These are phyloP conservation scores for Esox niger DNA, from an alignment of 2,113 vertebrate species.

Conservation along the genomic window DNA sequence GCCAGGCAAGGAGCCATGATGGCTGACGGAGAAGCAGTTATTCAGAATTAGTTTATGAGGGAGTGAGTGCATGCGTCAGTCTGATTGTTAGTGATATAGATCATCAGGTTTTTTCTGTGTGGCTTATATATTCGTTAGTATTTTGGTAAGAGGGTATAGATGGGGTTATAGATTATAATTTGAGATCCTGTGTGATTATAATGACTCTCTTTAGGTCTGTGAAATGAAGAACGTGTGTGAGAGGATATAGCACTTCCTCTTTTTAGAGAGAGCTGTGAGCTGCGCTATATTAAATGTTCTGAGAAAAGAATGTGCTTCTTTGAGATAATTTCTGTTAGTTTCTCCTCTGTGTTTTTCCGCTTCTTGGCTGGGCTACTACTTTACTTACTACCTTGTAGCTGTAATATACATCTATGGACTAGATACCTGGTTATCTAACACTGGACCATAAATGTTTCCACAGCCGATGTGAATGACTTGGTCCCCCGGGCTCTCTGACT, in stretches of 20 bases:
- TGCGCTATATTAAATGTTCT: not conserved
- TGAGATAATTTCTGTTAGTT: not conserved
- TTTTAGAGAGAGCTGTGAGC: not conserved
- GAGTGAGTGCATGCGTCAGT: not conserved
- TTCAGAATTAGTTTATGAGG: not conserved
- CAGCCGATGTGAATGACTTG: constrained; percentile 2
- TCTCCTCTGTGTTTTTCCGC: not conserved
- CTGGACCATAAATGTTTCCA: too few relatives aligned
- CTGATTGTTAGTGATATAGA: too few relatives aligned
- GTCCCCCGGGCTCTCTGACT: too few relatives aligned
- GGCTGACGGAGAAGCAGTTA: not conserved
- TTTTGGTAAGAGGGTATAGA: too few relatives aligned
- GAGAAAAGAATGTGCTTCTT: constrained; percentile 1
- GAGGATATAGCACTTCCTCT: not conserved
- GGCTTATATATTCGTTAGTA: too few relatives aligned
- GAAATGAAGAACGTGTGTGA: too few relatives aligned
- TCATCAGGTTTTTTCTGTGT: not conserved
- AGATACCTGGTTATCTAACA: too few relatives aligned
- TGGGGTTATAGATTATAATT: too few relatives aligned
- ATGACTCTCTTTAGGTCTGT: too few relatives aligned
- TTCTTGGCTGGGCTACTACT: not conserved
- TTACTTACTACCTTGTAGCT: not conserved
- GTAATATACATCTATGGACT: too few relatives aligned
- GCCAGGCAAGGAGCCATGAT: too few relatives aligned
- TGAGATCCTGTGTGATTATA: not conserved